Conservation (phyloP, 2,113 vertebrate species). For the Cepphus grylle region DNA sequence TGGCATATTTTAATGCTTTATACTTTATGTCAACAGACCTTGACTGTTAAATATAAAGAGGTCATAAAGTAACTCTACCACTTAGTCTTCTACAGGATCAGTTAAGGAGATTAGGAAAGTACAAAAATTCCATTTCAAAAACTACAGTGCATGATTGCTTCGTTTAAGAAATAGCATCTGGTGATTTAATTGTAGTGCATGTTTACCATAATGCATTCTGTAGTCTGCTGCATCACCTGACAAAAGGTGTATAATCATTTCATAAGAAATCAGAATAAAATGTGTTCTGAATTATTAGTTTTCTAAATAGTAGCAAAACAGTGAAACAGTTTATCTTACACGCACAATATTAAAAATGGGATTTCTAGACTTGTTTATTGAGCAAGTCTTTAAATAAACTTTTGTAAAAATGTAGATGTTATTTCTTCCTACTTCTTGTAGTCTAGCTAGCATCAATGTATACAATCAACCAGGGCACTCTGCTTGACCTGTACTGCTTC, state of each 20-base stretch:
- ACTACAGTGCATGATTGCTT: background rate
- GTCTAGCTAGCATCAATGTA: background rate
- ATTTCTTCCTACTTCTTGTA: background rate
- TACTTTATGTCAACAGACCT: background rate
- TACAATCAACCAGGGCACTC: background rate
- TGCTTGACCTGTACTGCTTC: background rate
- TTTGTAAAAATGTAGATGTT: background rate
- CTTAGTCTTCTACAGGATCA: background rate
- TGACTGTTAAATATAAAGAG: background rate
- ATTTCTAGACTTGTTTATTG: background rate
- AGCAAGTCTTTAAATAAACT: background rate
- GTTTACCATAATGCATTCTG: background rate
- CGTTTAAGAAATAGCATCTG: background rate
- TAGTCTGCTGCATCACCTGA: background rate
- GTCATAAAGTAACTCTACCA: background rate
- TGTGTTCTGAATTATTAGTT: background rate
- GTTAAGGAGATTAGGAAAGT: background rate
- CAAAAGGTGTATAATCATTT: background rate
- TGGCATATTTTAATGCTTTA: background rate
- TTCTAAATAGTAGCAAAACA: background rate
- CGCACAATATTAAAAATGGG: background rate
- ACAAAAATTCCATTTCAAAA: background rate
- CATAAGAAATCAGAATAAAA: background rate
- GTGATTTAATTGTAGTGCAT: background rate
- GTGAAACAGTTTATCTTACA: background rate